These are phyloP conservation scores for Poeciliopsis turneri DNA, from an alignment of 2,797 vertebrate species.

Conservation along the genomic window DNA sequence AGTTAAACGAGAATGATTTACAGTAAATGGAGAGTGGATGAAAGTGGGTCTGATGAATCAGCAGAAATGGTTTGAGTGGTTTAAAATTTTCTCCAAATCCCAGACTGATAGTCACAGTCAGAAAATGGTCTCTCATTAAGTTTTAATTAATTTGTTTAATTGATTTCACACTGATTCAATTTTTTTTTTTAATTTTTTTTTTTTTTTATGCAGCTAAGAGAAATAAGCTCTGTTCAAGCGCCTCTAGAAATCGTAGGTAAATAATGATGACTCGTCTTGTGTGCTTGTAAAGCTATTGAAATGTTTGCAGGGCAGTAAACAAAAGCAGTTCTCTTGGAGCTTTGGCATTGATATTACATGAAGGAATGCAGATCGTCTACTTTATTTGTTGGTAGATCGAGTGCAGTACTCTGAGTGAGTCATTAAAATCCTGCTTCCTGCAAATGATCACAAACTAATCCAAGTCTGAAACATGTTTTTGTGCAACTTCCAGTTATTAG, in stretches of 20 bases:
- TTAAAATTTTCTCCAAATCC: constrained; percentile 14
- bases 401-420: neutral
- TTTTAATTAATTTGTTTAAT: constrained; percentile 17
- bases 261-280: constrained; percentile 20
- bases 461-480: neutral
- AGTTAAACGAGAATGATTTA: constrained; percentile 42
- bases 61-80: constrained; percentile 28
- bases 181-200: constrained; percentile 19
- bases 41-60: constrained; percentile 46
- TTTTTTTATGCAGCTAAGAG: constrained; percentile 21
- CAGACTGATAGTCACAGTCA: neutral
- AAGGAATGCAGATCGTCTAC: constrained; percentile 10
- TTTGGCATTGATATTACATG: constrained; percentile 14
- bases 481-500: neutral
- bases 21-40: constrained; percentile 36
- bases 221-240: constrained; percentile 16
- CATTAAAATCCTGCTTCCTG: neutral
- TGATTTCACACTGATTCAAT: constrained; percentile 15
- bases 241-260: constrained; percentile 44
- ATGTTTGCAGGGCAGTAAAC: constrained; percentile 21
- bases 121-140: neutral
- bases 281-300: constrained; percentile 32
- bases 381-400: neutral
- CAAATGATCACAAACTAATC: neutral
- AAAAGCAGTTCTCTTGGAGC: constrained; percentile 5